Percentiles rank a stretch among this genome's conserved stretches.
Conservation (phyloP, 2,113 vertebrate species). For the Typhlomys cinereus region DNA sequence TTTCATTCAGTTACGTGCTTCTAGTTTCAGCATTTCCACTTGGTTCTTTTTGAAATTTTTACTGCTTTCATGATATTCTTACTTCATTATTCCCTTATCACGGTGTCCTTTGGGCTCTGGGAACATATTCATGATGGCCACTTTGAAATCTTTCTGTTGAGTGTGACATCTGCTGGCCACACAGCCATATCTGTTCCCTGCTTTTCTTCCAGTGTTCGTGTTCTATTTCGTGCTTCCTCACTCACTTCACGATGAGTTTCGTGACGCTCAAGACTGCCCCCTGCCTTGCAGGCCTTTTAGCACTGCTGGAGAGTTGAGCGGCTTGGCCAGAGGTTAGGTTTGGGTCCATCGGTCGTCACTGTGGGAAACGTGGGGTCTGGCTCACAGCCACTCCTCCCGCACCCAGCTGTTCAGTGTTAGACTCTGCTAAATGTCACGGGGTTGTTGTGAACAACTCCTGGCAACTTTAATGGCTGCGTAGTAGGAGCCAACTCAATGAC, state of each 20-base stretch:
- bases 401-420: neutral
- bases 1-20: conserved; percentile 46
- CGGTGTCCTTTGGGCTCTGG: conserved; percentile 20
- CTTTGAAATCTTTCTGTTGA: conserved; percentile 51
- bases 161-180: neutral
- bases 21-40: conserved; percentile 38
- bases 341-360: neutral
- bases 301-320: neutral
- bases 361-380: neutral
- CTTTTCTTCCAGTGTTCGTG: neutral
- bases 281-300: neutral
- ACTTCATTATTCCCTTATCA: neutral
- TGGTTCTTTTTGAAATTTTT: conserved; percentile 18
- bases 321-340: neutral
- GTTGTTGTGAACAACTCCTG: neutral
- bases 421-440: neutral
- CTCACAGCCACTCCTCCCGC: neutral
- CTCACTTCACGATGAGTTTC: neutral
- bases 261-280: neutral
- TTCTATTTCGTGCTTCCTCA: neutral
- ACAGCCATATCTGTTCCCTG: neutral
- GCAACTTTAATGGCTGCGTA: neutral
- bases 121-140: neutral
- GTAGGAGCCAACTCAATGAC: conserved; percentile 5
- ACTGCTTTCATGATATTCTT: neutral